Evolutionary conservation across 2,113 vertebrate species (phyloP).

Genomic region (Riparia riparia): DNA sequence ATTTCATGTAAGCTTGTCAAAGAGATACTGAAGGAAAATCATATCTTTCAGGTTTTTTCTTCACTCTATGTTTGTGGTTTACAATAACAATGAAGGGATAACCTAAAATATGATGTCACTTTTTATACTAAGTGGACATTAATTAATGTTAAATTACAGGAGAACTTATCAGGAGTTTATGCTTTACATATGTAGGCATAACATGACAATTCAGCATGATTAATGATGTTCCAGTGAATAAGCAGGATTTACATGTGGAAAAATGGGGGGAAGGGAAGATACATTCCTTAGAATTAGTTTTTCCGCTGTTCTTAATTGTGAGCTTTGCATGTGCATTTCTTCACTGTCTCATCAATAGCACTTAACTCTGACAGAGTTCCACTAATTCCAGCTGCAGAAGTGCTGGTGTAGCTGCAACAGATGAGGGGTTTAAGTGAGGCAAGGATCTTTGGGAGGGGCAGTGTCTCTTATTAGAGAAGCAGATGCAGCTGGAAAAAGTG

Average conservation of each 20-base stretch:
- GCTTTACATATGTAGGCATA: slow-evolving; percentile 32
- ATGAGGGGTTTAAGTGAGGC: accelerated
- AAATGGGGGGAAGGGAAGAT: neutral
- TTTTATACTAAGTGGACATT: slow-evolving; percentile 54
- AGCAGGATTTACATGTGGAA: slow-evolving; percentile 19
- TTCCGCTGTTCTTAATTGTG: neutral
- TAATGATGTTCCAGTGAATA: slow-evolving; percentile 33
- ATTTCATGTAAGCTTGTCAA: slow-evolving; percentile 31
- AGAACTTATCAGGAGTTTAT: slow-evolving; percentile 23
- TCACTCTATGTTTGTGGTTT: neutral
- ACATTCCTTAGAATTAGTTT: neutral
- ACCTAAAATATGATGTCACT: slow-evolving; percentile 40
- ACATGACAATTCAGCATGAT: slow-evolving; percentile 24
- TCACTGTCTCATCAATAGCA: neutral
- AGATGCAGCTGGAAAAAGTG: slow-evolving; percentile 25
- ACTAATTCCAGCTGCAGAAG: neutral
- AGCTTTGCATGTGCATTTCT: neutral
- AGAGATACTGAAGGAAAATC: slow-evolving; percentile 18
- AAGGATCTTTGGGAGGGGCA: neutral
- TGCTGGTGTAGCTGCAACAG: neutral
- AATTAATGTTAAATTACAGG: slow-evolving; percentile 42
- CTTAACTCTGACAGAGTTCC: neutral
- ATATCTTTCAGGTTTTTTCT: neutral
- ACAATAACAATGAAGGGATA: slow-evolving; percentile 9
- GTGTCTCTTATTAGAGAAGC: neutral